Percentiles rank a stretch among this genome's conserved stretches.
These are phyloP conservation scores for Ctenicera cuprea DNA, from an alignment of 2,888 invertebrate species.

Conservation along the genomic window DNA sequence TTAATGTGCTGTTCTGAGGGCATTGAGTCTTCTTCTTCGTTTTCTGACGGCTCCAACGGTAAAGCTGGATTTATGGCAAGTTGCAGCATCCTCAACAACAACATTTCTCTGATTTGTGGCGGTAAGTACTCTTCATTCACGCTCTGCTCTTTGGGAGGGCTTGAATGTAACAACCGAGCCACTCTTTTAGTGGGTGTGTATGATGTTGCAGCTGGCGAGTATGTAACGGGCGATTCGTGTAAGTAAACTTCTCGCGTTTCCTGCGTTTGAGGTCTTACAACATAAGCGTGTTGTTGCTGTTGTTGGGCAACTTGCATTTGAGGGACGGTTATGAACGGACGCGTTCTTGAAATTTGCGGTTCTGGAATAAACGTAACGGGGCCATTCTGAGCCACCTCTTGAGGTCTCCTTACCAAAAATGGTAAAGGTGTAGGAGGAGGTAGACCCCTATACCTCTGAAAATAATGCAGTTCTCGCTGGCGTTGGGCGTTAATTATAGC, in stretches of 20 bases:
- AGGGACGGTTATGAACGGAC: constrained; percentile 12
- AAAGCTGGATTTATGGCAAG: constrained; percentile 81
- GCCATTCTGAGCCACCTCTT: constrained; percentile 30
- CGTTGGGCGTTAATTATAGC: constrained; percentile 69
- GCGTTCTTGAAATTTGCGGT: constrained; percentile 31
- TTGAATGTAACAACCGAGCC: constrained; percentile 62
- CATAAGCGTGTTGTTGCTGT: constrained; percentile 53
- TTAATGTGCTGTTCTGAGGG: constrained; percentile 74
- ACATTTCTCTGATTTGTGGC: constrained; percentile 82
- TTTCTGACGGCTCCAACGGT: constrained; percentile 63
- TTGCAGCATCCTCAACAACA: constrained; percentile 83
- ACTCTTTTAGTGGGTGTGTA: constrained; percentile 66
- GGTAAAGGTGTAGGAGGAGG: constrained; percentile 28
- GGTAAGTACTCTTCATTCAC: constrained; percentile 79
- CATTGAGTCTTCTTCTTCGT: constrained; percentile 66
- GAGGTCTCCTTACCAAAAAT: constrained; percentile 35
- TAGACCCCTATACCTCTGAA: constrained; percentile 3
- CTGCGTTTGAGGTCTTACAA: constrained; percentile 42
- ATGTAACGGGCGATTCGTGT: constrained; percentile 53
- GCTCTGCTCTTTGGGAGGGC: constrained; percentile 55
- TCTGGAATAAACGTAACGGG: constrained; percentile 48
- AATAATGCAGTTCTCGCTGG: constrained; percentile 30
- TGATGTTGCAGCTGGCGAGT: constrained; percentile 54
- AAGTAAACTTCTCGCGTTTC: constrained; percentile 41
- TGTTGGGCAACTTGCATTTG: constrained; percentile 43